Percentiles rank a stretch among this genome's conserved stretches.
Evolutionary conservation across 2,797 vertebrate species (phyloP).

Genomic region (Protosalanx chinensis): DNA sequence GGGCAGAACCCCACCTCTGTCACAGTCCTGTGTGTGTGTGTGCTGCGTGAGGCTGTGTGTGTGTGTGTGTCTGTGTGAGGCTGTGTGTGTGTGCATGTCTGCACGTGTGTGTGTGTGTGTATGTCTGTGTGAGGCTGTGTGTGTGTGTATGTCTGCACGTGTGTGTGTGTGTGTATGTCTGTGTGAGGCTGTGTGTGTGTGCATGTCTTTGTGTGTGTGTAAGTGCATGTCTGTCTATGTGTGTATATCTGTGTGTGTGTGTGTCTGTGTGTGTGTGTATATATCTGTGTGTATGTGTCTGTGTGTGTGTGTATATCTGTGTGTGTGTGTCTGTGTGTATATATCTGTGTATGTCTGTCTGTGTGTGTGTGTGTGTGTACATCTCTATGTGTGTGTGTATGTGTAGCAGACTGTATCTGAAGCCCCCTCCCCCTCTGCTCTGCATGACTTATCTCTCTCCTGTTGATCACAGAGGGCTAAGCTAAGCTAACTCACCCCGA

Average conservation of each 20-base stretch:
- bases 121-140: not conserved
- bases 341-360: too few species aligned
- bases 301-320: not conserved
- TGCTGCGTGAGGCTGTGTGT: not conserved
- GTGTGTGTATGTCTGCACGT: not conserved
- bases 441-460: slow-evolving; percentile 41
- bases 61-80: slow-evolving; percentile 6
- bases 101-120: not conserved
- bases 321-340: not conserved
- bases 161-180: not conserved
- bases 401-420: not conserved
- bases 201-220: not conserved
- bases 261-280: not conserved
- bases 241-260: not conserved
- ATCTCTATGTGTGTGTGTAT: slow-evolving; percentile 2
- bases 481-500: slow-evolving; percentile 25
- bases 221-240: not conserved
- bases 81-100: not conserved
- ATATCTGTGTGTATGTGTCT: not conserved
- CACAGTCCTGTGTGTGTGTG: not conserved
- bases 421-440: slow-evolving; percentile 15
- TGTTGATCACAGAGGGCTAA: slow-evolving; percentile 39
- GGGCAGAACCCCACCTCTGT: not conserved
- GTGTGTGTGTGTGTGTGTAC: slow-evolving; percentile 6
- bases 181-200: not conserved